Evolutionary conservation across 2,797 vertebrate genomes (phyloP), one percentile per base, ranked within the genome.

Genomic region (Sebastes iracundus): DNA sequence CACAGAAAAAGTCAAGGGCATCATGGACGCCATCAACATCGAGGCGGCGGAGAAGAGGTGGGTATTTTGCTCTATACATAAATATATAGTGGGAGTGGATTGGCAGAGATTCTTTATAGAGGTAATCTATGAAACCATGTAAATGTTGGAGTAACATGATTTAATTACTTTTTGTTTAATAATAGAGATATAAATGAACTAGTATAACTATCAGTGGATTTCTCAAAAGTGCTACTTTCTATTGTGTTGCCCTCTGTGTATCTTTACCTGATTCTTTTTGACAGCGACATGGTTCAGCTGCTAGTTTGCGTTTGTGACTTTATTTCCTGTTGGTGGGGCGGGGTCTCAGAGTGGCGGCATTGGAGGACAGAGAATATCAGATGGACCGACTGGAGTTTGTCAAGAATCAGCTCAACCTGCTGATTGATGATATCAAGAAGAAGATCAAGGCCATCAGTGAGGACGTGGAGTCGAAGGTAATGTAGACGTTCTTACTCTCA

Each of bases 21-120:
- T 99, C 97, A 98, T 99, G 99, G 99, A 99, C 94, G 84, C 93
- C 94, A 95, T 99, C 97, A 97, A 99, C 95, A 96, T 99, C 87
- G 95, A 97, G 76, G 97, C 98, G 8, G 98, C 98, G 6, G 97
- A 99, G 83, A 98, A 98, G 95, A 98, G 98, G 99, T 99, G 96
- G 93, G 98, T 86, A 18, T 76, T 12, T 38, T 7, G 5, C 28
- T 59, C 33, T 28, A 10, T 23, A 22, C 14, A 2, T 42, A 16
- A 9, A n/a, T 77, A 78, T 63, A 42, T 27, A 22, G 27, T 60
- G 1, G 58, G 30, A 63, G 33, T 23, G 11, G 22, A 35, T 22
- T 59, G 46, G 46, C 46, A 32, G 52, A 70, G 25, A 22, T 62
- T 9, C 42, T 7, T 62, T 22, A n/a, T 18, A 60, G 25, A 84